Conservation (phyloP, 2,888 invertebrate genomes). For the Synergus gifuensis region DNA sequence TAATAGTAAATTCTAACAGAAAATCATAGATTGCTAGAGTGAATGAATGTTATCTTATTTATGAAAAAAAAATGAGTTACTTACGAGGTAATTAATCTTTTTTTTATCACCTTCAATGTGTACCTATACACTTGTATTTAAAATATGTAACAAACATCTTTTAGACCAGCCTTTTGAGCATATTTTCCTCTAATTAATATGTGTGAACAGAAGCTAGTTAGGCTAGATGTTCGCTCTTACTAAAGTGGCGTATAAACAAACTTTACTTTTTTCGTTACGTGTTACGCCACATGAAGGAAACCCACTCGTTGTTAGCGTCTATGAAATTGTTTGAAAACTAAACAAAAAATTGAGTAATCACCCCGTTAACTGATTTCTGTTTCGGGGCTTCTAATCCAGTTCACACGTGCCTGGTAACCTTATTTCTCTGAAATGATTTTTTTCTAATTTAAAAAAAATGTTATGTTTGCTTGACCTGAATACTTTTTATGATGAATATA, state of each 20-base stretch:
- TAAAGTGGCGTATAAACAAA: conserved; percentile 27
- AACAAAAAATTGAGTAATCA: conserved; percentile 33
- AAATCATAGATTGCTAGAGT: background rate
- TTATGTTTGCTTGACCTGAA: background rate
- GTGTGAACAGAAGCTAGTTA: background rate
- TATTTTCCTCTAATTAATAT: background rate
- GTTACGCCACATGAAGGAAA: conserved; percentile 30
- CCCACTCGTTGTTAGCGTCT: conserved; percentile 11
- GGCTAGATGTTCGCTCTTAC: conserved; percentile 5
- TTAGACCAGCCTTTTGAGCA: background rate
- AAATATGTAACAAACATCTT: background rate
- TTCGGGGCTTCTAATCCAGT: background rate
- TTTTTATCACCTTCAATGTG: background rate
- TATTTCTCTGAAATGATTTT: background rate
- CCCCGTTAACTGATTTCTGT: conserved; percentile 12
- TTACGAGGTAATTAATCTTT: background rate
- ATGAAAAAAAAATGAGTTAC: background rate
- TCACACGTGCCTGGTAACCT: conserved; percentile 1
- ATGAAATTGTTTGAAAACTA: conserved; percentile 23
- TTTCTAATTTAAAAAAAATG: background rate
- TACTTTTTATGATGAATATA: background rate
- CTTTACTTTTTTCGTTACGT: conserved; percentile 19
- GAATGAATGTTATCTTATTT: background rate
- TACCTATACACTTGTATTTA: background rate
- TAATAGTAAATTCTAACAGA: background rate